Base-by-base conservation (phyloP, 1,140 invertebrate genomes). In the Drosophila cardini region DNA sequence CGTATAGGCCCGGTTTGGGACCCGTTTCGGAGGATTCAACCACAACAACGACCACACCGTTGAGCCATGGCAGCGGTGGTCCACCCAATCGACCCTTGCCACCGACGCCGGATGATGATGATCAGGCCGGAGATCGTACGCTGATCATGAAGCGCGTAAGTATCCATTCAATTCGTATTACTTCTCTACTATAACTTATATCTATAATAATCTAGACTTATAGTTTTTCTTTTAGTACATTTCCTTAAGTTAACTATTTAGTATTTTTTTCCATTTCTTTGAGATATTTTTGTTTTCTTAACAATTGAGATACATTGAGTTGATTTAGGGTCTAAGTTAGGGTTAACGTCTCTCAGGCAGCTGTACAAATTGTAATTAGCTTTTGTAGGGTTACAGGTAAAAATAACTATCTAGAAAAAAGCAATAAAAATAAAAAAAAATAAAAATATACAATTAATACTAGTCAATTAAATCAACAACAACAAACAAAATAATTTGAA, bases 41-140 rank as follows among this genome's bases (percentile, higher is more conserved):
- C 64, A 86, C 52, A 73, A 67, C 69, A 70, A 89, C 79, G 32
- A 93, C 91, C 90, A 93, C 77, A 80, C 93, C 92, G 91, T 92
- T 85, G 79, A 94, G 74, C 42, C 90, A 91, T 56, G 93, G 93
- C 89, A 92, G 93, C 86, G 95, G 95, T 60, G 95, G 96, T 71
- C 96, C 97, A 76, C 97, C 97, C 46, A 98, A 97, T 92, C 94
- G 98, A 71, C 98, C 98, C 60, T 94, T 98, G 79, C 98, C 98
- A 45, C 98, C 98, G 10, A 98, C 98, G 18, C 98, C 98, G 15
- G 97, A 97, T 90, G 96, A 97, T 91, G 97, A 98, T 91, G 93
- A 93, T 89, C 92, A 92, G 61, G 93, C 93, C 76, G 95, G 96
- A 65, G 97, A 98, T 92, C 94, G 96, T 87, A 98, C 98, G 62